Conservation (phyloP, 1,140 invertebrate species). For the Mycetomoellerius zeteki region DNA sequence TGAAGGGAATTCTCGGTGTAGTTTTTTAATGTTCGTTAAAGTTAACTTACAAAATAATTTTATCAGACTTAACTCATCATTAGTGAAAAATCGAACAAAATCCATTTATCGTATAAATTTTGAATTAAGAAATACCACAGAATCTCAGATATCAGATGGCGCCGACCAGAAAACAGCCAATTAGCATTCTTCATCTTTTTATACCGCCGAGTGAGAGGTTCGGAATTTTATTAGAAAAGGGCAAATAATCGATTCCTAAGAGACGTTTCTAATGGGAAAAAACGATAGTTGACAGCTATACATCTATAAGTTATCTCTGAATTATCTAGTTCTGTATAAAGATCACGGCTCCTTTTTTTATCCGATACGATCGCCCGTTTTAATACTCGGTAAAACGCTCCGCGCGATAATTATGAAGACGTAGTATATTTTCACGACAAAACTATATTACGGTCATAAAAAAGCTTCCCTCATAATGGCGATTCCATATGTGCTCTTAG, state of each 20-base stretch:
- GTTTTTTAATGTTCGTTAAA: not conserved
- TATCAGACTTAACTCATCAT: not conserved
- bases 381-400: constrained; percentile 46
- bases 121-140: constrained; percentile 8
- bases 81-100: not conserved
- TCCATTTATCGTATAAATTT: not conserved
- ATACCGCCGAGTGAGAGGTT: not conserved
- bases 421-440: constrained; percentile 59
- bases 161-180: not conserved
- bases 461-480: constrained; percentile 57
- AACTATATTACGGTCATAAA: constrained; percentile 67
- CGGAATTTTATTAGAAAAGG: constrained; percentile 25
- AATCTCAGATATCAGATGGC: not conserved
- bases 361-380: constrained; percentile 16
- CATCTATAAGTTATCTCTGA: constrained; percentile 42
- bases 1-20: not conserved
- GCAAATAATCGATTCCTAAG: constrained; percentile 39
- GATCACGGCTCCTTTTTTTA: not conserved
- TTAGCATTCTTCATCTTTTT: constrained; percentile 19
- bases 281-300: not conserved
- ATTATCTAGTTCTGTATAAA: constrained; percentile 45
- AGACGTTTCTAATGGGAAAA: not conserved
- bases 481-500: constrained; percentile 40
- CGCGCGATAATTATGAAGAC: constrained; percentile 64
- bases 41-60: not conserved